Evolutionary conservation across 2,113 vertebrate species (phyloP), one percentile per base, ranked within the genome.

Genomic region (Lepus americanus): DNA sequence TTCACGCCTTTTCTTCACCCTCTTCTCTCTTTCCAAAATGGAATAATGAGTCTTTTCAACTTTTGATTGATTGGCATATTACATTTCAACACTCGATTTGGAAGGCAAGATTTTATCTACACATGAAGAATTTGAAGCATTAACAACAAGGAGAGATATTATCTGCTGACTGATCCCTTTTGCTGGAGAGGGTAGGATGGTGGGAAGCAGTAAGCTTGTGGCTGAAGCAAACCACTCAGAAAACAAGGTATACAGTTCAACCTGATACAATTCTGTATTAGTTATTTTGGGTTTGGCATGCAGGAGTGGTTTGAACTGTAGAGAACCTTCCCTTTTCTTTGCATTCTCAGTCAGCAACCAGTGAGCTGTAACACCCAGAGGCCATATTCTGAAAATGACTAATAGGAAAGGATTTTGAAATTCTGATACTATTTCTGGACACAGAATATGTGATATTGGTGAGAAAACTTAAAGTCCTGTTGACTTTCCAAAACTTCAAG

Each of bases 81-180:
- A 67, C 67, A 70, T 1, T 69, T 95, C 39, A 83, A 20, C 17
- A 44, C n/a, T 80, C 3, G 76, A n/a, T 67, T 89, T 79, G 33
- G 19, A 87, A 67, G 11, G 25, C n/a, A 92, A 80, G 12, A 61
- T 92, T 70, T 79, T 90, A 89, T 70, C n/a, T 49, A 25, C 22
- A n/a, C 20, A 33, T 89, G 72, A 91, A 13, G 7, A 69, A 72
- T 85, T 94, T 74, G 19, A 89, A n/a, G 5, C 53, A 77, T 86
- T 89, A 95, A 23, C 29, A 87, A 79, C 20, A 72, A 77, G 9
- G 66, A 20, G 9, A 78, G 29, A 81, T 59, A 87, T 70, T 59
- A 89, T 81, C 6, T 61, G n/a, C 39, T 89, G 23, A 78, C 61
- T 81, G 63, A 89, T 66, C 3, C 9, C 77, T 69, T 82, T 83